phyloP scores from a whole-genome alignment of 2,888 invertebrate species.

The Octonoba sinensis region DNA sequence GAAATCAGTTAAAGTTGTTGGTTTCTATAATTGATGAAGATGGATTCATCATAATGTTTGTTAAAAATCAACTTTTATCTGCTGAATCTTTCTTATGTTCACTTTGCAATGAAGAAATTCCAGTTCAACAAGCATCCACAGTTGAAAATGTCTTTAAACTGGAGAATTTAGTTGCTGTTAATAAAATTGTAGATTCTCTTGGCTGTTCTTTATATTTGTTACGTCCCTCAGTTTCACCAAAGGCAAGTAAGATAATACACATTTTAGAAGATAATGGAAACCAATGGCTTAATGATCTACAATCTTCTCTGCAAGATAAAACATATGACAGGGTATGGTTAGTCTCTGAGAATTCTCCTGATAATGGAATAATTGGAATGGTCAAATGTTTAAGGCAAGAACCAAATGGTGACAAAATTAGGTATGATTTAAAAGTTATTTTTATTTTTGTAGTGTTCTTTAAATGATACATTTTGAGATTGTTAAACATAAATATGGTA shows the following conservation, averaged over 20 bases:
- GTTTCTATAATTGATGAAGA: not conserved
- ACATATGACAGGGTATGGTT: slow-evolving; percentile 71
- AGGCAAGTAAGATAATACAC: not conserved
- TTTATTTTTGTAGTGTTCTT: not conserved
- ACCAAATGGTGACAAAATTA: slow-evolving; percentile 68
- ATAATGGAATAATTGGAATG: slow-evolving; percentile 73
- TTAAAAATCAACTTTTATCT: slow-evolving; percentile 4
- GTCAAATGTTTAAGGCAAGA: slow-evolving; percentile 73
- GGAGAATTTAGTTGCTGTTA: slow-evolving; percentile 6
- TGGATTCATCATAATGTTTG: slow-evolving; percentile 32
- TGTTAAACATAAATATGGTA: too few species aligned
- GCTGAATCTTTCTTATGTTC: slow-evolving; percentile 31
- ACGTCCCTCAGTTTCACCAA: not conserved
- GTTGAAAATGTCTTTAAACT: slow-evolving; percentile 3
- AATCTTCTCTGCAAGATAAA: slow-evolving; percentile 70
- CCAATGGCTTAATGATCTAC: slow-evolving; percentile 84
- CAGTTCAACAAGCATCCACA: not conserved
- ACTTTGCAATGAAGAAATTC: slow-evolving; percentile 8
- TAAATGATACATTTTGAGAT: too few species aligned
- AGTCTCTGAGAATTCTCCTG: slow-evolving; percentile 68
- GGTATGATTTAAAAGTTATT: slow-evolving; percentile 25
- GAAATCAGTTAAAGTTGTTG: not conserved
- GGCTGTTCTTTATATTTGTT: slow-evolving; percentile 25
- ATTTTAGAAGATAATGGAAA: not conserved
- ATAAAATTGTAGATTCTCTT: slow-evolving; percentile 25